Evolutionary conservation across 2,888 invertebrate species (phyloP), one percentile per base, ranked within the genome.

Genomic region (Aradus depressus): DNA sequence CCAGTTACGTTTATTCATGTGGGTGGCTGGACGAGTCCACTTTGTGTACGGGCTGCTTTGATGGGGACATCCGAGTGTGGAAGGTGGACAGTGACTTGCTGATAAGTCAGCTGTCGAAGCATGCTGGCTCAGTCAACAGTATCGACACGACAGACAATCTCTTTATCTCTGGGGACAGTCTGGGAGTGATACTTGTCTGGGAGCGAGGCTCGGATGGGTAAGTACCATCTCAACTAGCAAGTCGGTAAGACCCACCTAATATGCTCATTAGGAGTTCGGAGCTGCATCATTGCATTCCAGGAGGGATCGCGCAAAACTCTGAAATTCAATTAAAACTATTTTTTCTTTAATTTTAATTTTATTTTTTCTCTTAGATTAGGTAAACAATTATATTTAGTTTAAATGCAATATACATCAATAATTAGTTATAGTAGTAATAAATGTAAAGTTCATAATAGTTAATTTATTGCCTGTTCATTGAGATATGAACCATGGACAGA

Each of bases 1-100:
- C 82, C 25, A 73, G 76, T 2, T 83, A 76, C 65, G 80, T 83
- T 3, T 84, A 84, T 63, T 71, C 72, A 52, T 75, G 76, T n/a
- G 72, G 73, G 63, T 76, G 75, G 61, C 69, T 72, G 44, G 70
- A 71, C 2, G 66, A 68, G 22, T 60, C 66, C 12, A 66, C 75
- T 25, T 66, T 77, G 1, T 72, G 70, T 2, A 79, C 81, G 1
- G 81, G 79, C 5, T 76, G 81, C 60, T 81, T 73, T 64, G 83
- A 84, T 64, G 70, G 72, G 51, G 67, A 74, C 6, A 66, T 81
- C n/a, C 67, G 82, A 51, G 66, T 83, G 34, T 84, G 82, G 83
- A 51, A 54, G 47, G 21, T 54, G 19, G 19, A 34, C 5, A 5
- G 23, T 1, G 43, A 26, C 8, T n/a, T 43, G 12, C 16, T 47